Base-by-base conservation (phyloP, 2,888 invertebrate genomes). In the Pseudococcus viburni region DNA sequence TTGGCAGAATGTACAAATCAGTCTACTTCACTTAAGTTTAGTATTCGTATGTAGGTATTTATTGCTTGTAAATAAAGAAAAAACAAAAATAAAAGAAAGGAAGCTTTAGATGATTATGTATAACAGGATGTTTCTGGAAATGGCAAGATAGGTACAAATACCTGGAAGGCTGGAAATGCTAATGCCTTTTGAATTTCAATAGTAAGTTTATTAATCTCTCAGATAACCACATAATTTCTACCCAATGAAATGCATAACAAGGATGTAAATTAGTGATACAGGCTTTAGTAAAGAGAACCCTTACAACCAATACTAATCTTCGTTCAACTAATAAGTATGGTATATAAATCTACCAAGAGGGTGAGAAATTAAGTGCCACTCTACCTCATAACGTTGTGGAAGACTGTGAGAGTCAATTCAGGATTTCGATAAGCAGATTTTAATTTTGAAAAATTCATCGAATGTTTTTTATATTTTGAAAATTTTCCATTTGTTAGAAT, bases 181-280 rank as follows among this genome's bases (percentile, higher is more conserved):
- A 46, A 83, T 46, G 17, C 77, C 26, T 73, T 46, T 42, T 9
- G 46, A 46, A 83, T 83, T 83, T 46, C 19, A 42, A 19, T 83
- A 11, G 46, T 83, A 46, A 83, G 80, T 22, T 42, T 83, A 42
- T 46, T 83, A 46, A 83, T 83, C 80, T 46, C 33, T 19, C 17
- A 46, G 19, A 46, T 83, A 83, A n/a, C 77, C 39, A 77, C 33
- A 46, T 42, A 46, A 83, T 42, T 46, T 83, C 77, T n/a, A 77
- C 39, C n/a, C 11, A 46, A 83, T 83, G 80, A 46, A 46, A 83
- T 83, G 19, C 80, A 19, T 42, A 83, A 83, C 80, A 83, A 11
- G 19, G 42, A 83, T 83, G 80, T 33, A 83, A 46, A 83, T 83
- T 83, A 19, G 80, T 83, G 46, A 46, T 83, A 83, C 80, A 83